Evolutionary conservation across 1,140 invertebrate species (phyloP).

Genomic region (Melanaphis sacchari): DNA sequence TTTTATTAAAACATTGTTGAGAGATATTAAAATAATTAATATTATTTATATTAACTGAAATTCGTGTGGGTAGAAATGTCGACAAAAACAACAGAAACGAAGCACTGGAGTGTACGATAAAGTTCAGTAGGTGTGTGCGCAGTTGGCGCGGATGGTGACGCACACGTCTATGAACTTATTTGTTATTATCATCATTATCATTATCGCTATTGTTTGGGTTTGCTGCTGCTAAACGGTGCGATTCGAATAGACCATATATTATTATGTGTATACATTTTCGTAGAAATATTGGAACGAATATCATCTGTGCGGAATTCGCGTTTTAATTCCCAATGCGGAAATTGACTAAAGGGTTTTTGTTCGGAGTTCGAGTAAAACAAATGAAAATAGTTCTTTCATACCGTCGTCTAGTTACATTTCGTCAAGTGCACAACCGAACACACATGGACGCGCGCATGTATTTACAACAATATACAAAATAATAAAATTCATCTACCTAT

Average conservation of each 20-base stretch:
- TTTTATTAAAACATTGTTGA: slow-evolving; percentile 8
- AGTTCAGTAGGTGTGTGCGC: not conserved
- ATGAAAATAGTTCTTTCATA: not conserved
- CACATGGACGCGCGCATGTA: not conserved
- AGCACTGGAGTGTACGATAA: slow-evolving; percentile 5
- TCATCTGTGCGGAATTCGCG: not conserved
- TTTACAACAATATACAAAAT: not conserved
- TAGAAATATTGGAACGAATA: not conserved
- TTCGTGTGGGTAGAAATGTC: slow-evolving; percentile 4
- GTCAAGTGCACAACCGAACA: not conserved
- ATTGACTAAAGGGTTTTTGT: not conserved
- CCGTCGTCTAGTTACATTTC: not conserved
- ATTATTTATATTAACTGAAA: not conserved
- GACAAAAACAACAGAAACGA: not conserved
- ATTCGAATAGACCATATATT: not conserved
- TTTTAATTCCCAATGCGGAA: not conserved
- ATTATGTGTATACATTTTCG: not conserved
- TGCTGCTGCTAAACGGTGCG: not conserved
- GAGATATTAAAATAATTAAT: not conserved
- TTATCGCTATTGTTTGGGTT: not conserved
- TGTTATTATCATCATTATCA: not conserved
- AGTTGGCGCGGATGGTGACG: too few species aligned
- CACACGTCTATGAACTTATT: not conserved
- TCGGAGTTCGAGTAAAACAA: not conserved
- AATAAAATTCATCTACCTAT: not conserved